phyloP scores from a whole-genome alignment of 2,113 vertebrate genomes.

The Scytalopus superciliaris region DNA sequence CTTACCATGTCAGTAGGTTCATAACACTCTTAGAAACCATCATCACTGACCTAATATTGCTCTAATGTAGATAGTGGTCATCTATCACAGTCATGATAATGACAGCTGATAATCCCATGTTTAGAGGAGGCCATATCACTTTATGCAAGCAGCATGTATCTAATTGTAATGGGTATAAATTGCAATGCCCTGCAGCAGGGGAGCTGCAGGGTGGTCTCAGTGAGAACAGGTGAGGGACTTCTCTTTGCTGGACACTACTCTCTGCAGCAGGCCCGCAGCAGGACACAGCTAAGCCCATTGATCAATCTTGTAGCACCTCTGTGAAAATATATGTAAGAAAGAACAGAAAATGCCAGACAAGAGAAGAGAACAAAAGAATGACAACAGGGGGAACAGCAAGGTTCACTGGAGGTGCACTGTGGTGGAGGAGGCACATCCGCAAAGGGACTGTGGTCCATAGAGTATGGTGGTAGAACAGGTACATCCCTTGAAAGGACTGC shows the following conservation, averaged over 20 bases:
- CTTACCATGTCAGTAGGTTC: background rate
- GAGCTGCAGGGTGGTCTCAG: background rate
- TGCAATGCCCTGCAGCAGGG: background rate
- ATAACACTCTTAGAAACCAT: background rate
- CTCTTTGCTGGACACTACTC: background rate
- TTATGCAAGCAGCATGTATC: background rate
- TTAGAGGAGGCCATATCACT: background rate
- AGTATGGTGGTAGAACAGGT: background rate
- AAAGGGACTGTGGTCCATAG: background rate
- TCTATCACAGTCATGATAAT: background rate
- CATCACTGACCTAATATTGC: background rate
- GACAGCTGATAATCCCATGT: background rate
- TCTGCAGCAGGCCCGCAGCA: background rate
- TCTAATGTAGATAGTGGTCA: background rate
- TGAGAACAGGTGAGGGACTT: background rate
- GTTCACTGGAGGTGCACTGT: background rate
- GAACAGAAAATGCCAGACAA: background rate
- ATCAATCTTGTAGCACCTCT: background rate
- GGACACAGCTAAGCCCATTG: background rate
- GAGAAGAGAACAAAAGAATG: background rate
- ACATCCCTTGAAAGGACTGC: background rate
- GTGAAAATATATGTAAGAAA: background rate
- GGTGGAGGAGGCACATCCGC: too few relatives aligned
- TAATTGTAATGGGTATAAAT: background rate
- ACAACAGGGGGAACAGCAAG: background rate